Percentiles rank a stretch among this genome's conserved stretches.
Conservation (phyloP, 2,888 invertebrate species). For the Athalia cordata region DNA sequence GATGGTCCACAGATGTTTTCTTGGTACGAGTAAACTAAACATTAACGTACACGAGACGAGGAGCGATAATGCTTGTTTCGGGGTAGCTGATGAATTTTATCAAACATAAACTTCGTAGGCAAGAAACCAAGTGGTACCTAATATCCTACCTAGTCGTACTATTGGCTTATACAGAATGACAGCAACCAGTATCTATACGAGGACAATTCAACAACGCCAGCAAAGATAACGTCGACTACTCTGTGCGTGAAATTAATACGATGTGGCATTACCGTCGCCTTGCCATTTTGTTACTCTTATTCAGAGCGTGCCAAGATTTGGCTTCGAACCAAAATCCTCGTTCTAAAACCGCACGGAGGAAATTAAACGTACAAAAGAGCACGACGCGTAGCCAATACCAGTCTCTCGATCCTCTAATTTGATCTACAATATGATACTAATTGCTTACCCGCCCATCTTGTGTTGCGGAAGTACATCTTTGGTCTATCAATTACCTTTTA, state of each 20-base stretch:
- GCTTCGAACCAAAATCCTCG: slow-evolving; percentile 25
- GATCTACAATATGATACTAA: not conserved
- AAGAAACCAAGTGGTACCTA: not conserved
- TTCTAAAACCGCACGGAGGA: slow-evolving; percentile 30
- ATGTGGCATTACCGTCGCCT: not conserved
- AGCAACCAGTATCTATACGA: not conserved
- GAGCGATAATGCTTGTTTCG: not conserved
- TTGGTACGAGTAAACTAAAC: too few relatives aligned
- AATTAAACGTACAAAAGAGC: slow-evolving; percentile 21
- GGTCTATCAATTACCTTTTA: too few relatives aligned
- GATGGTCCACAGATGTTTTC: too few relatives aligned
- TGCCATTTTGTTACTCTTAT: slow-evolving; percentile 28
- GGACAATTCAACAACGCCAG: not conserved
- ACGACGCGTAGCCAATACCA: not conserved
- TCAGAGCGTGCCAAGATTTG: slow-evolving; percentile 34
- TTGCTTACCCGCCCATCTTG: too few relatives aligned
- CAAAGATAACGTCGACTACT: not conserved
- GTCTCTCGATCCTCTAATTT: slow-evolving; percentile 11
- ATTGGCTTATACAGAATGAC: not conserved
- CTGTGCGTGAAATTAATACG: slow-evolving; percentile 15
- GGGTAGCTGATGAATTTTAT: not conserved
- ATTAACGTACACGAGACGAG: too few relatives aligned
- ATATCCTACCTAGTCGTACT: not conserved
- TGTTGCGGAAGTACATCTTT: too few relatives aligned
- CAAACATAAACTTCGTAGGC: not conserved